Base-by-base conservation (phyloP, 2,888 invertebrate genomes). In the Hymenopus coronatus region DNA sequence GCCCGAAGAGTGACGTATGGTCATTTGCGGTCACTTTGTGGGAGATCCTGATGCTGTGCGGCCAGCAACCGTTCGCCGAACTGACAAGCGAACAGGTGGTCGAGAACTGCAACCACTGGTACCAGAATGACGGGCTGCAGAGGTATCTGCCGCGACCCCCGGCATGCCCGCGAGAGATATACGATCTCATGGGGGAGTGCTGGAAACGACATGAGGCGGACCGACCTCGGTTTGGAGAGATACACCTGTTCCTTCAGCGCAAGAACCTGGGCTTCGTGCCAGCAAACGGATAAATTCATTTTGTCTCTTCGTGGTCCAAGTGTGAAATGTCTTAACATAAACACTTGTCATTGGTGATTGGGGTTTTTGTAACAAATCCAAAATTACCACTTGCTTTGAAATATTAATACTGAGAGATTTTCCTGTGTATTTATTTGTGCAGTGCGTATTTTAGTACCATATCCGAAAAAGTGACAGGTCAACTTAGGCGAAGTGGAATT, bases 141-240 rank as follows among this genome's bases (percentile, higher is more conserved):
- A 94, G 96, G 91, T 89, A 89, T 84, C 93, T 95, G 70, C 92
- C 96, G 4, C 95, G 96, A 84, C 98, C 97, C 25, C 94, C 96
- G 84, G 95, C 96, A 90, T 98, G 98, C 93, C 97, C 98, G 83
- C 95, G 97, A 91, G 98, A 98, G 93, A 97, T 98, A 90, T 98
- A 97, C 94, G 98, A 97, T 93, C 95, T 98, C 91, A 97, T 98
- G 97, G 96, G 96, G 91, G 98, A 98, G 93, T 98, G 98, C 94
- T 98, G 98, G 98, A 96, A 97, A 91, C 94, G 97, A 88, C 96
- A 96, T 91, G 96, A 97, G 88, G 94, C 95, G 88, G 96, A 97
- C 92, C 94, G 98, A 82, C 98, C 98, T 0, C 95, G 96, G 90
- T 98, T 98, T 94, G 95, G 96, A 92, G 98, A 98, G 93, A 97